These are phyloP conservation scores for Ceriagrion tenellum DNA, from an alignment of 2,888 invertebrate species.

Conservation along the genomic window DNA sequence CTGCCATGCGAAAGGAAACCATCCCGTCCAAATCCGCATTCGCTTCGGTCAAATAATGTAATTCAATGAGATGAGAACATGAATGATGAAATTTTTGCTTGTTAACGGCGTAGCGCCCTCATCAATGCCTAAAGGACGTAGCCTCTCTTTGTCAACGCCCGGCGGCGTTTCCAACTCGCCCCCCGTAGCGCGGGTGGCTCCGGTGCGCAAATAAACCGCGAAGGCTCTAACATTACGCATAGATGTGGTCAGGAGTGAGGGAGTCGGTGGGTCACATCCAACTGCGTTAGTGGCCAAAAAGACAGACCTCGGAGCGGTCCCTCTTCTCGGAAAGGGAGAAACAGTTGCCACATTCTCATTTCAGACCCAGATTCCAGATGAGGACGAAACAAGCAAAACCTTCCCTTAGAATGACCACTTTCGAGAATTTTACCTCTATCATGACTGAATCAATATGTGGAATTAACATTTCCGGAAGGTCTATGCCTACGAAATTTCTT, in stretches of 20 bases:
- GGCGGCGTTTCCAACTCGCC: neutral
- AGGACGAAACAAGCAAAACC: neutral
- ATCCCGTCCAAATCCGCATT: neutral
- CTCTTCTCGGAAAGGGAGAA: neutral
- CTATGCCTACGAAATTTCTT: too few relatives aligned
- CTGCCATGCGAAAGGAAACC: neutral
- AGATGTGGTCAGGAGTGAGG: neutral
- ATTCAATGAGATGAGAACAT: neutral
- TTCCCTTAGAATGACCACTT: constrained; percentile 9
- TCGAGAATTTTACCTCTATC: neutral
- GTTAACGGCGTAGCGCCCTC: neutral
- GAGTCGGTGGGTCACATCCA: neutral
- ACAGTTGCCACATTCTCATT: neutral
- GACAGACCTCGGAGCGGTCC: neutral
- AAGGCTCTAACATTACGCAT: neutral
- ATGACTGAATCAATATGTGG: neutral
- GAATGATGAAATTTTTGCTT: neutral
- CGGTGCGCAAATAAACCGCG: neutral
- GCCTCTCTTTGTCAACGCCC: neutral
- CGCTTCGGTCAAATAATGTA: neutral
- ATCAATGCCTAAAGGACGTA: neutral
- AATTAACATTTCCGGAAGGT: neutral
- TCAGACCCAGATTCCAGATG: neutral
- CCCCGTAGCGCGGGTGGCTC: neutral
- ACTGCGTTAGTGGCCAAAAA: neutral